Evolutionary conservation across 2,113 vertebrate genomes (phyloP).

Genomic region (Phalacrocorax carbo): DNA sequence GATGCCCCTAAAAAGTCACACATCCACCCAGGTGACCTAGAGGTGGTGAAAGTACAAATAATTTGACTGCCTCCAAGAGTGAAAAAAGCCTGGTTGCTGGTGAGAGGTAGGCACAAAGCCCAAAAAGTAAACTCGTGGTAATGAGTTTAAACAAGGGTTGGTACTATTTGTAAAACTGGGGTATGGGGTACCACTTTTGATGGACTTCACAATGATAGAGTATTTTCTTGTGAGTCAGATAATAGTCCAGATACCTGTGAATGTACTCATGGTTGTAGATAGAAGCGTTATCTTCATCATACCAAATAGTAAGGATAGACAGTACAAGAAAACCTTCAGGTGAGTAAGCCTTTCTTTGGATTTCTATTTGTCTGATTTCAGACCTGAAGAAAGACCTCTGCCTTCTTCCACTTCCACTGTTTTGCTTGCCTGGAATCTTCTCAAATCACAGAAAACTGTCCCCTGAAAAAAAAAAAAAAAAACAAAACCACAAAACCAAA

Average conservation of each 20-base stretch:
- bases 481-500: too few relatives aligned
- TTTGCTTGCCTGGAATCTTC: neutral
- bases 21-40: neutral
- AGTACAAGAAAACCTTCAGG: neutral
- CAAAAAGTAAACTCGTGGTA: fast-evolving
- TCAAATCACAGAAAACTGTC: neutral
- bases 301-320: neutral
- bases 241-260: neutral
- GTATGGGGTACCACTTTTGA: fast-evolving
- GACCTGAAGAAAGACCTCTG: neutral
- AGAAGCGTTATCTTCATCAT: neutral
- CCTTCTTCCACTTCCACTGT: neutral
- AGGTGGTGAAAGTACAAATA: neutral
- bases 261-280: neutral
- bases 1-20: neutral
- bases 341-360: neutral
- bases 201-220: neutral
- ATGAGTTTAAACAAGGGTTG: neutral
- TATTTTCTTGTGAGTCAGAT: neutral
- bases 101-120: neutral
- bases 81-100: neutral
- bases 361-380: neutral
- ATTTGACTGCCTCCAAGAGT: neutral
- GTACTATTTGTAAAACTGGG: neutral
- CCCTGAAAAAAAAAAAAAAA: neutral